phyloP scores from a whole-genome alignment of 2,888 invertebrate species.

The Euplexia lucipara region DNA sequence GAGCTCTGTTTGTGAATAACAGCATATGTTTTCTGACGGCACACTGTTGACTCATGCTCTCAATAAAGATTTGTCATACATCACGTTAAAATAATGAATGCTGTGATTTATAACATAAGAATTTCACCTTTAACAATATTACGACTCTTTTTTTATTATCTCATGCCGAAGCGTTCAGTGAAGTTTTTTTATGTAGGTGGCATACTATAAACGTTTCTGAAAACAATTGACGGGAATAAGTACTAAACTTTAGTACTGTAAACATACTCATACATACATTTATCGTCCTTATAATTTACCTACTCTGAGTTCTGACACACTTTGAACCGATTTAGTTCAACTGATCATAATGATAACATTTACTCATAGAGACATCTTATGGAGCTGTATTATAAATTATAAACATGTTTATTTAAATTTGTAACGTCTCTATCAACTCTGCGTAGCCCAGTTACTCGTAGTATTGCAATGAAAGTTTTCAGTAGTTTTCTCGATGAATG shows the following conservation, averaged over 20 bases:
- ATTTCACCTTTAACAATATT: slow-evolving; percentile 47
- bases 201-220: slow-evolving; percentile 15
- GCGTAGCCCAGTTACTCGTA: slow-evolving; percentile 32
- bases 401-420: slow-evolving; percentile 30
- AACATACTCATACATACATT: slow-evolving; percentile 2
- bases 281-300: slow-evolving; percentile 18
- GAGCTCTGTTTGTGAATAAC: slow-evolving; percentile 50
- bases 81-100: slow-evolving; percentile 76
- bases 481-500: slow-evolving; percentile 79
- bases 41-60: slow-evolving; percentile 80
- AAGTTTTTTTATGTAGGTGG: background rate
- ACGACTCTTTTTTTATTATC: slow-evolving; percentile 30
- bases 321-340: slow-evolving; percentile 12
- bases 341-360: slow-evolving; percentile 22
- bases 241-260: slow-evolving; percentile 7
- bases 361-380: slow-evolving; percentile 31
- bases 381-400: slow-evolving; percentile 35
- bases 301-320: slow-evolving; percentile 13
- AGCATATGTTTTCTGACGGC: slow-evolving; percentile 75
- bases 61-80: slow-evolving; percentile 84
- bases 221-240: slow-evolving; percentile 6
- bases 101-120: slow-evolving; percentile 67
- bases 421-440: slow-evolving; percentile 34
- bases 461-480: slow-evolving; percentile 62
- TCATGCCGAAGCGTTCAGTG: slow-evolving; percentile 3